Evolutionary conservation across 2,888 invertebrate genomes (phyloP).

Genomic region (Mesochorus sp.): DNA sequence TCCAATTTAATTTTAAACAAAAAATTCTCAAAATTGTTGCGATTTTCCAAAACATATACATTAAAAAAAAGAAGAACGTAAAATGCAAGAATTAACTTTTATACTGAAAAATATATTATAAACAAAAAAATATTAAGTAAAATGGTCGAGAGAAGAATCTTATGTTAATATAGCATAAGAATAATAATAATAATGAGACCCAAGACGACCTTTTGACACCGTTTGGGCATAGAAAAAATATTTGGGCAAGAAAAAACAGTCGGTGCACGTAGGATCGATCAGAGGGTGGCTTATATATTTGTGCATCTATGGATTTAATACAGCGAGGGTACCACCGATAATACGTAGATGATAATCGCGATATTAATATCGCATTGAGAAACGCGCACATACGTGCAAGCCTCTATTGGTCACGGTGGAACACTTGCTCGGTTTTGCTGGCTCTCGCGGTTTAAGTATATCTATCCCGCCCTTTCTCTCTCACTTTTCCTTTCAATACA

Average conservation of each 20-base stretch:
- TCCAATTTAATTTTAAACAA: too few species aligned
- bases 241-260: slow-evolving; percentile 46
- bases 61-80: too few species aligned
- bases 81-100: too few species aligned
- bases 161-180: too few species aligned
- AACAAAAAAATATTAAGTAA: too few species aligned
- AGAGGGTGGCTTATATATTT: slow-evolving; percentile 61
- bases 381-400: slow-evolving; percentile 82
- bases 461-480: slow-evolving; percentile 50
- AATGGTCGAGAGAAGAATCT: too few species aligned
- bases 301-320: slow-evolving; percentile 42
- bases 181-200: background rate
- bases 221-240: slow-evolving; percentile 14
- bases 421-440: slow-evolving; percentile 78
- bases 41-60: too few species aligned
- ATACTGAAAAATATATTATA: too few species aligned
- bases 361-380: slow-evolving; percentile 82
- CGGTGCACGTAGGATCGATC: slow-evolving; percentile 48
- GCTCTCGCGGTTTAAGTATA: slow-evolving; percentile 69
- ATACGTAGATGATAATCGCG: slow-evolving; percentile 82
- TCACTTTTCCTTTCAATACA: slow-evolving; percentile 71
- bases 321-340: slow-evolving; percentile 69
- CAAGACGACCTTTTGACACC: slow-evolving; percentile 4
- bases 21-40: too few species aligned
- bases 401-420: slow-evolving; percentile 81